Evolutionary conservation across 2,888 invertebrate species (phyloP).

Genomic region (Mechanitis mazaeus): DNA sequence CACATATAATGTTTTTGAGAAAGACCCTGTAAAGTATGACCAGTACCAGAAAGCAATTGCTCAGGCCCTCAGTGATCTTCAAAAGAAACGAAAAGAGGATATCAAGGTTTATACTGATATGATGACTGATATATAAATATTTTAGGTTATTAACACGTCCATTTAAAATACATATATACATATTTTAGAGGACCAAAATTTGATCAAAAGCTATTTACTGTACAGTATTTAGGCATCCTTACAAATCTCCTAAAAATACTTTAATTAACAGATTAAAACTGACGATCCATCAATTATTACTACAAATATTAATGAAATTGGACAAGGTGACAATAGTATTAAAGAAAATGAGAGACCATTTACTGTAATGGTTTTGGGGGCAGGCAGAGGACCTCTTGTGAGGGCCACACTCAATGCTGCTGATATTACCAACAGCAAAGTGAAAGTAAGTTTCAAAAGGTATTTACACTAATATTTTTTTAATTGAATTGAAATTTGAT

Average conservation of each 20-base stretch:
- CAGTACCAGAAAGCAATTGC: constrained; percentile 89
- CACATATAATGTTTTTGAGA: constrained; percentile 98
- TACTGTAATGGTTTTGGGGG: constrained; percentile 92
- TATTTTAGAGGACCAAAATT: too few species aligned
- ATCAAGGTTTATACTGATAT: constrained; percentile 16
- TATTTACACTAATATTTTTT: not conserved
- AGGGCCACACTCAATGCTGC: constrained; percentile 90
- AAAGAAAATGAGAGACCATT: constrained; percentile 46
- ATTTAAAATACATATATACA: too few species aligned
- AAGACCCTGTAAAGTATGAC: constrained; percentile 96
- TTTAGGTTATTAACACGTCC: not conserved
- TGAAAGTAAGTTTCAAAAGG: constrained; percentile 71
- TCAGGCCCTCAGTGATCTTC: constrained; percentile 81
- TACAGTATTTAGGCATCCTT: too few species aligned
- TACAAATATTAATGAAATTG: constrained; percentile 17
- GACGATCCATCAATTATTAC: constrained; percentile 19
- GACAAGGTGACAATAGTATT: constrained; percentile 37
- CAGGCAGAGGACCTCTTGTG: constrained; percentile 96
- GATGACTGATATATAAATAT: not conserved
- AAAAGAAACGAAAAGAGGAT: constrained; percentile 37
- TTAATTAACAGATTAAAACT: constrained; percentile 7
- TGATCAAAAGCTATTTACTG: too few species aligned
- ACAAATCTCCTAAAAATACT: not conserved
- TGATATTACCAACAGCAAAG: constrained; percentile 82
- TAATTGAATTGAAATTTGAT: not conserved